These are phyloP conservation scores for Pseudocheirus occidentalis DNA, from an alignment of 2,797 vertebrate genomes.

Conservation along the genomic window DNA sequence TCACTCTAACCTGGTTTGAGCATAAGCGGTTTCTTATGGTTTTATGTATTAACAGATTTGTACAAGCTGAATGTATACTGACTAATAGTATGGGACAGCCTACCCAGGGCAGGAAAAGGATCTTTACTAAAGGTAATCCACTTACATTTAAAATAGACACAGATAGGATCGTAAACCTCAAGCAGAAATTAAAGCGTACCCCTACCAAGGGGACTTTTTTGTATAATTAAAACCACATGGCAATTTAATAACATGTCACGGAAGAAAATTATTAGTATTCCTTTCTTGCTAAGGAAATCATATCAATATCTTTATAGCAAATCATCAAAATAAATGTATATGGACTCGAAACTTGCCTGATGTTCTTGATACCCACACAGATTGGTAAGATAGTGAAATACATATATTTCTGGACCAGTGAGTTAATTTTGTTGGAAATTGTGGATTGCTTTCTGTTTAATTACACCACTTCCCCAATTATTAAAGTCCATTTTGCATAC, in stretches of 20 bases:
- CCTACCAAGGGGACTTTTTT: constrained; percentile 74
- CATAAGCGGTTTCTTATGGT: constrained; percentile 95
- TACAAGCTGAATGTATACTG: constrained; percentile 92
- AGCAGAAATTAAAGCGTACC: constrained; percentile 83
- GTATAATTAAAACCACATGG: constrained; percentile 70
- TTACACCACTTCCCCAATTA: constrained; percentile 73
- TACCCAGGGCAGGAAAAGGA: constrained; percentile 88
- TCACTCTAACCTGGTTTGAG: constrained; percentile 91
- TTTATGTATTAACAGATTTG: constrained; percentile 98
- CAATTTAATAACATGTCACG: constrained; percentile 42
- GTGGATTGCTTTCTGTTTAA: constrained; percentile 65
- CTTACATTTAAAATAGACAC: constrained; percentile 92
- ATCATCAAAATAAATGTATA: constrained; percentile 44
- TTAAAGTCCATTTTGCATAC: constrained; percentile 72
- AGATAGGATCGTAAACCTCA: constrained; percentile 84
- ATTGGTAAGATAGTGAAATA: constrained; percentile 52
- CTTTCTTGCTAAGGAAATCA: constrained; percentile 65
- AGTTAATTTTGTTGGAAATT: constrained; percentile 75
- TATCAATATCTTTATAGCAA: constrained; percentile 59
- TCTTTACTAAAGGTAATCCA: constrained; percentile 90
- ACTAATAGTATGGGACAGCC: constrained; percentile 94
- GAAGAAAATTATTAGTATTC: constrained; percentile 59
- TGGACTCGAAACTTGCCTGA: constrained; percentile 55
- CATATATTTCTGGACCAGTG: constrained; percentile 56
- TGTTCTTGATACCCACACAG: constrained; percentile 20